Evolutionary conservation across 2,113 vertebrate species (phyloP), one percentile per base, ranked within the genome.

Genomic region (Bothrops jararaca): DNA sequence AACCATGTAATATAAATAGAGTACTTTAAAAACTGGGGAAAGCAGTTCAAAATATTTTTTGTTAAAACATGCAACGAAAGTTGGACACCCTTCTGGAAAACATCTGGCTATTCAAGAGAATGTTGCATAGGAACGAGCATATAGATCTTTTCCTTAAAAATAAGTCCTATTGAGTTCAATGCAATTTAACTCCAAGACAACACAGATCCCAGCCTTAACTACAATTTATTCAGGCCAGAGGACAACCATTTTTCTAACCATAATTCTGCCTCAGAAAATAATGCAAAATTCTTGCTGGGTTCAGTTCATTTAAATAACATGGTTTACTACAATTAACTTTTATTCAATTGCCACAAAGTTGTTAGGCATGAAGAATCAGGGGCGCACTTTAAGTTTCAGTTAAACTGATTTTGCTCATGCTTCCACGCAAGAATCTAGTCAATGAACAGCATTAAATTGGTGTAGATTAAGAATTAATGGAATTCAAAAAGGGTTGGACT

Each of bases 1-100:
- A 97, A 96, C 96, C 95, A 97, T 97, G 97, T 97, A 96, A 94
- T 96, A 97, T 95, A 96, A 97, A 98, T 95, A 96, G 96, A 93
- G 93, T 89, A 87, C 90, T 94, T 91, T 91, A 91, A 90, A 42
- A 85, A 53, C 91, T 86, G 42, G 92, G 91, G 89, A 96, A 34
- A 80, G 39, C 42, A 9, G 52, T 11, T 60, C 18, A 56, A 58
- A 90, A 86, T 96, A 93, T 96, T 96, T 50, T 90, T 96, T 2
- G 97, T 96, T 95, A 96, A 97, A 97, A 96, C 95, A 96, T 96
- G 97, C 97, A 39, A 97, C 97, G 92, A 93, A 97, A 95, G 86
- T 93, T 94, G 94, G 91, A 96, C 93, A 85, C 93, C 69, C 96
- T 91, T 95, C 96, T 95, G 95, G 89, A 93, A 94, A 96, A 96